These are phyloP conservation scores for Marronus borbonicus DNA, from an alignment of 2,888 invertebrate species.

Conservation along the genomic window DNA sequence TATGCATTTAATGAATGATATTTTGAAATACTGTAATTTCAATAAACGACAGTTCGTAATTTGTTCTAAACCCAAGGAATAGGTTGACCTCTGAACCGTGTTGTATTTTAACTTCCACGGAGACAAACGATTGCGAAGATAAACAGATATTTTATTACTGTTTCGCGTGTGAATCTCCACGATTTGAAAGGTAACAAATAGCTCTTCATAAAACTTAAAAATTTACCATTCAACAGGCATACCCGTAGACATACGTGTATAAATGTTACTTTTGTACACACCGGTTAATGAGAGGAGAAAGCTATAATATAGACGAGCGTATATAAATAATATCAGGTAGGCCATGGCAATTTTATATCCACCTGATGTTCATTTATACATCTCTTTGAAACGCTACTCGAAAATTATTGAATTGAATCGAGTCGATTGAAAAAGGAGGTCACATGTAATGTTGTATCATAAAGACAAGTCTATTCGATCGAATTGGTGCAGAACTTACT, in stretches of 20 bases:
- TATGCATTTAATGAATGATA: conserved; percentile 22
- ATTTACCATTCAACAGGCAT: background rate
- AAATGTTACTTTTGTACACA: conserved; percentile 3
- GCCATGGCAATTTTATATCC: conserved; percentile 47
- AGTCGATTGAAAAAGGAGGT: conserved; percentile 35
- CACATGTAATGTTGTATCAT: conserved; percentile 30
- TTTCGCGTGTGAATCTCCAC: conserved; percentile 41
- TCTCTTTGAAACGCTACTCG: conserved; percentile 5
- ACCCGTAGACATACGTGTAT: conserved; percentile 12
- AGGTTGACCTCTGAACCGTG: conserved; percentile 42
- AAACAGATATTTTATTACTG: conserved; percentile 47
- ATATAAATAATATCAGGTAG: conserved; percentile 48
- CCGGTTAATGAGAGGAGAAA: conserved; percentile 46
- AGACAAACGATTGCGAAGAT: conserved; percentile 43
- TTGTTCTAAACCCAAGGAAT: conserved; percentile 28
- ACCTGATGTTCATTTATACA: conserved; percentile 44
- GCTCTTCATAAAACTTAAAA: conserved; percentile 12
- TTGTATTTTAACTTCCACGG: conserved; percentile 39
- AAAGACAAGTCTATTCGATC: conserved; percentile 5
- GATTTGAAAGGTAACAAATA: conserved; percentile 25
- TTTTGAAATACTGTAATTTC: conserved; percentile 45
- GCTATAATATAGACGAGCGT: conserved; percentile 22
- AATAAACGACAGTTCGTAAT: conserved; percentile 42
- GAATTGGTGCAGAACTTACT: conserved; percentile 43
- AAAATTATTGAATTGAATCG: conserved; percentile 20